Conservation (phyloP, 2,113 vertebrate genomes). For the Sprattus sprattus region DNA sequence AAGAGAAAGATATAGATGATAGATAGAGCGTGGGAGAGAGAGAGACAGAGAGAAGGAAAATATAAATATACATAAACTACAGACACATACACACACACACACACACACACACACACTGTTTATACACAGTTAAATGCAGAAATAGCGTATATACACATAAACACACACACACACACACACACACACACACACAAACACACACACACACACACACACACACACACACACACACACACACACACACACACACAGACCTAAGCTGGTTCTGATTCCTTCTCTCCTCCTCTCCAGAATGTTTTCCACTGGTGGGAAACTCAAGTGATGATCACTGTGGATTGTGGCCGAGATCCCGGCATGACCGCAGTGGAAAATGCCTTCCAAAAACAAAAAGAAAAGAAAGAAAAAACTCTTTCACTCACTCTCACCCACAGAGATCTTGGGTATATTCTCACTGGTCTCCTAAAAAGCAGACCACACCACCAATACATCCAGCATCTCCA, state of each 20-base stretch:
- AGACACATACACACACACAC: constrained; percentile 31
- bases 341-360: neutral
- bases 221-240: neutral
- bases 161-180: neutral
- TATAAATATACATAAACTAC: neutral
- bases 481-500: too few relatives aligned
- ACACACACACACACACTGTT: neutral
- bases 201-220: constrained; percentile 1
- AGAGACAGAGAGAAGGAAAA: neutral
- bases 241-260: neutral
- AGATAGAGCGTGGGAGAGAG: neutral
- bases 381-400: neutral
- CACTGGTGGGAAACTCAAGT: constrained; percentile 18
- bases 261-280: neutral
- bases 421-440: neutral
- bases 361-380: constrained; percentile 18
- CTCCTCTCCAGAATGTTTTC: neutral
- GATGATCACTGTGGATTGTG: neutral
- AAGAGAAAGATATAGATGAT: neutral
- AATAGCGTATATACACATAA: neutral
- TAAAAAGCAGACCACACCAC: neutral
- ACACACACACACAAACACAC: neutral
- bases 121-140: neutral
- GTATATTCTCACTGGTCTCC: neutral
- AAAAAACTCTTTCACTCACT: neutral